Conservation (phyloP, 2,797 vertebrate species). For the Helarctos malayanus region DNA sequence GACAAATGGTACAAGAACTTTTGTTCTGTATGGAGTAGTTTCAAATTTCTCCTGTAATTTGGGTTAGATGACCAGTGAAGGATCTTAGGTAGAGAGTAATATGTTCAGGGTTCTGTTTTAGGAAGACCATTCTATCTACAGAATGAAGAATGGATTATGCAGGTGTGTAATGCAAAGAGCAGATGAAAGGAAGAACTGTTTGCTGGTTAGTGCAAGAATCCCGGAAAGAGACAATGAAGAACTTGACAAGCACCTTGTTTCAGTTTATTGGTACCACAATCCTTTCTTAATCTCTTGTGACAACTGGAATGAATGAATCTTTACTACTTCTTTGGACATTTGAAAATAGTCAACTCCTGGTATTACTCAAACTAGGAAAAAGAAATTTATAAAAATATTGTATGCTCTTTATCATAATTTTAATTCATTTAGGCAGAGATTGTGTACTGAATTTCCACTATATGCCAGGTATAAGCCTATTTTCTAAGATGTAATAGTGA, state of each 20-base stretch:
- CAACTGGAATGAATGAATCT: too few relatives aligned
- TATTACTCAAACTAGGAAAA: not conserved
- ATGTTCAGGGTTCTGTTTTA: not conserved
- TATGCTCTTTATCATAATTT: not conserved
- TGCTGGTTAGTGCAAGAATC: not conserved
- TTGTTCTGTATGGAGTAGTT: not conserved
- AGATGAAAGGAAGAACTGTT: not conserved
- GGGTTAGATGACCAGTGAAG: not conserved
- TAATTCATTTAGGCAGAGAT: not conserved
- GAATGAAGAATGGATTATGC: not conserved
- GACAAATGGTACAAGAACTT: not conserved
- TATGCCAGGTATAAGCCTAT: not conserved
- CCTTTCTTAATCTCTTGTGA: not conserved
- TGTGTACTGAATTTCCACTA: not conserved
- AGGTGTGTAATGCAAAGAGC: accelerated
- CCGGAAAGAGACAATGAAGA: not conserved
- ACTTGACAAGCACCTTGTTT: not conserved
- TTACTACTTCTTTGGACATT: not conserved
- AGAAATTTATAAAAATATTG: not conserved
- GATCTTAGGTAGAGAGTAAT: not conserved
- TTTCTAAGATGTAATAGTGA: not conserved
- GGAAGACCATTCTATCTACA: not conserved
- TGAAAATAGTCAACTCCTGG: not conserved
- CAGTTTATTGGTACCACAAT: not conserved
- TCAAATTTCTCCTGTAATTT: not conserved